Base-by-base conservation (phyloP, 92 coral and sea anemone genomes). In the Bergia sp. region DNA sequence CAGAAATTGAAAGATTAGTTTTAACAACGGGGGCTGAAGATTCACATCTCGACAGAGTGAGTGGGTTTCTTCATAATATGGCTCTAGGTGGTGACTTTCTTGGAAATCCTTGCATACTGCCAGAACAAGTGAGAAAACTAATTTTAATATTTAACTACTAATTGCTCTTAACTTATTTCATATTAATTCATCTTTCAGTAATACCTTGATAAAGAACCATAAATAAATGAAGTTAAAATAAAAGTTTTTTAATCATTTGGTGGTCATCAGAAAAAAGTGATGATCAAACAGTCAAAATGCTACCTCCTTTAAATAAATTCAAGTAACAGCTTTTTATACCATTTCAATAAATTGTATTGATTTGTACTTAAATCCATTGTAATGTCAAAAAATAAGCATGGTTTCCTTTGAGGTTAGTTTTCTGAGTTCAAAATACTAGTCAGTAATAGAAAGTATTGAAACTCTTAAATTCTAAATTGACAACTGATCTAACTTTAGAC, bases 1-100 rank as follows among this genome's bases (percentile, higher is more conserved):
- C 95, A 69, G 99, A 97, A 89, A 93, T 97, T 41, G 95, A 97
- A 91, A 91, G 89, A 50, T 71, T 96, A 29, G 99, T 96, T 23
- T 88, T 93, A 20, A 85, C 88, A 57, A 88, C 93, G 67, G 92
- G 85, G 36, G 95, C 89, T 16, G 94, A 88, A 61, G 80, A 93
- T 8, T 37, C 55, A 5, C 90, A 92, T 58, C 36, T 84, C 5
- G 87, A 84, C 77, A 69, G 87, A 84, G 87, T 84, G 87, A 84
- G 87, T 84, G 87, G 87, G 41, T 84, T 84, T 84, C 87, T 71
- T 50, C 87, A 84, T 69, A 15, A 50, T 76, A 29, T 84, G 79
- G 78, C 87, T 23, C 37, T 73, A 71, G 65, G 87, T 69, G 87
- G 79, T 84, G 87, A 84, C 41, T 44, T 84, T 69, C 44, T 84